A percentile compares a stretch with the other conserved stretches of the same genome.
Evolutionary conservation across 2,797 vertebrate species (phyloP).

Genomic region (Sebastes miniatus): DNA sequence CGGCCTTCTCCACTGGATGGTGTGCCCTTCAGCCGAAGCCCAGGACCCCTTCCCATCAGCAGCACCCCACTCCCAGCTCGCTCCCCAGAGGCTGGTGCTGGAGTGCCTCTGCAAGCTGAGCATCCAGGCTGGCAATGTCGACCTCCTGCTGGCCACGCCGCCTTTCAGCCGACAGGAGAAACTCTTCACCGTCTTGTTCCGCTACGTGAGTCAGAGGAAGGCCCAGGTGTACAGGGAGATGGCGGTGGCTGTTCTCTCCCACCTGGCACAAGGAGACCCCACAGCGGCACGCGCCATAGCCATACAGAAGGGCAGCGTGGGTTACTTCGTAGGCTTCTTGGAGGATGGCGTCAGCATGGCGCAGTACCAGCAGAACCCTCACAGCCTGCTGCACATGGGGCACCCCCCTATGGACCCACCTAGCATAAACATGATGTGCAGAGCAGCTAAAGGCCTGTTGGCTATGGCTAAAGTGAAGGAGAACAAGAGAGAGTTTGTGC

Average conservation of each 20-base stretch:
- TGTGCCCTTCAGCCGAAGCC: constrained; percentile 95
- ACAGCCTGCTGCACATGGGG: constrained; percentile 93
- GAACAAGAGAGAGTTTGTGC: constrained; percentile 95
- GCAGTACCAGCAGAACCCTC: constrained; percentile 98
- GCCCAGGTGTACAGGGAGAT: constrained; percentile 98
- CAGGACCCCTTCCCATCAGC: constrained; percentile 95
- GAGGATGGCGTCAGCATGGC: constrained; percentile 95
- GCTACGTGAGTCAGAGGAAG: constrained; percentile 94
- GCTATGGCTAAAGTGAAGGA: constrained; percentile 96
- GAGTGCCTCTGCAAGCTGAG: constrained; percentile 99
- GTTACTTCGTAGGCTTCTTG: constrained; percentile 94
- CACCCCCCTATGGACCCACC: constrained; percentile 92
- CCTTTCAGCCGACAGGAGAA: constrained; percentile 97
- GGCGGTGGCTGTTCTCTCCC: constrained; percentile 96
- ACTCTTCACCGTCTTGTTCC: constrained; percentile 92
- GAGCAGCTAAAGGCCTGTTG: constrained; percentile 96
- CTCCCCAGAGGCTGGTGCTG: constrained; percentile 95
- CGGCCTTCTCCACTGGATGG: constrained; percentile 99
- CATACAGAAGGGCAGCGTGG: constrained; percentile 95
- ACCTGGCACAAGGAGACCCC: constrained; percentile 96
- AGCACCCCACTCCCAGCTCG: constrained; percentile 89
- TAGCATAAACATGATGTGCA: constrained; percentile 98
- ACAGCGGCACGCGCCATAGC: constrained; percentile 93
- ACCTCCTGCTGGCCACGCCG: constrained; percentile 96
- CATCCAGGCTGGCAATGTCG: constrained; percentile 96